A percentile compares a stretch with the other conserved stretches of the same genome.
phyloP scores from a whole-genome alignment of 2,113 vertebrate genomes.

The Eptatretus burgeri region DNA sequence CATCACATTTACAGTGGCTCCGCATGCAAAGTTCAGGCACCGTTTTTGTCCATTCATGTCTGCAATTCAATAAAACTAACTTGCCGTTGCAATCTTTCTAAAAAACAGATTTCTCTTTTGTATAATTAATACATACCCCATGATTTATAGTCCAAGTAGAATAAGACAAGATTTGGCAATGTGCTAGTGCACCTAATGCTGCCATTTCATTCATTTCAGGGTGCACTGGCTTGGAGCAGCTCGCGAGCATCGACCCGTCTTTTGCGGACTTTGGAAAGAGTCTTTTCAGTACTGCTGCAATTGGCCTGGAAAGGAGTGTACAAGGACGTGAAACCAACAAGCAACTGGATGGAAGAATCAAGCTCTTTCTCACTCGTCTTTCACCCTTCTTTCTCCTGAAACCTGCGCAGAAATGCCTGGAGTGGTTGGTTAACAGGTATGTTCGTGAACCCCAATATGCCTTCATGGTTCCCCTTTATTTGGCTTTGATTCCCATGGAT shows the following conservation, averaged over 20 bases:
- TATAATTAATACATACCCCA: neutral
- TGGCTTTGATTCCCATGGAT: neutral
- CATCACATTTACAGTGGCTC: too few relatives aligned
- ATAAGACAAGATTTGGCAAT: neutral
- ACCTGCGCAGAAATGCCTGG: constrained; percentile 77
- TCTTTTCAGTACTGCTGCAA: constrained; percentile 39
- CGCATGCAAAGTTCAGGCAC: too few relatives aligned
- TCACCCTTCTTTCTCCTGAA: constrained; percentile 78
- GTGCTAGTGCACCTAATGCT: neutral
- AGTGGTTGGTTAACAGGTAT: constrained; percentile 91
- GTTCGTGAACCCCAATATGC: too few relatives aligned
- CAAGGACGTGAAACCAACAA: constrained; percentile 53
- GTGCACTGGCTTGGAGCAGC: constrained; percentile 66
- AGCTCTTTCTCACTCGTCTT: constrained; percentile 44
- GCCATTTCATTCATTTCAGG: constrained; percentile 19
- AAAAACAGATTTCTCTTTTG: neutral
- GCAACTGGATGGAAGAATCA: constrained; percentile 40
- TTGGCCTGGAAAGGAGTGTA: constrained; percentile 51
- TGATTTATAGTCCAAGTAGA: too few relatives aligned
- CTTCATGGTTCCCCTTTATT: too few relatives aligned
- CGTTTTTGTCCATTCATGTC: too few relatives aligned
- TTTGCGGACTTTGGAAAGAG: constrained; percentile 47
- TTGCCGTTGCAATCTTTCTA: neutral
- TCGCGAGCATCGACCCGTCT: constrained; percentile 46
- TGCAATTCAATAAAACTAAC: neutral